Evolutionary conservation across 2,113 vertebrate genomes (phyloP).

Genomic region (Tenebrosternarchus preto): DNA sequence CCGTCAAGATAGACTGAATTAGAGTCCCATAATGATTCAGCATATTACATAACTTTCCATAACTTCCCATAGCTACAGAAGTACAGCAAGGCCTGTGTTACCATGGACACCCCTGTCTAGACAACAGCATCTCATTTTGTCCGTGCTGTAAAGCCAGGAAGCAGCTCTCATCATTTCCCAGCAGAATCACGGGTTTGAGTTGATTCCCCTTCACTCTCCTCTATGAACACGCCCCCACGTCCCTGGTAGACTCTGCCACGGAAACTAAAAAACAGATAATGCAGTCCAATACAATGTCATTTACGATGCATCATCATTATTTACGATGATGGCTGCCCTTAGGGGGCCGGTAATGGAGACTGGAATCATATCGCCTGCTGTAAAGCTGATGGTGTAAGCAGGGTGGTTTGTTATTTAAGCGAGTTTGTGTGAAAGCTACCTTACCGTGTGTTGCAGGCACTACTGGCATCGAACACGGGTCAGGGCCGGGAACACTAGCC

Average conservation of each 20-base stretch:
- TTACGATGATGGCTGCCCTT: conserved; percentile 28
- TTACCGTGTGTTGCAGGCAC: neutral
- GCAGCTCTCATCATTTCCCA: neutral
- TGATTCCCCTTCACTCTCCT: too few species aligned
- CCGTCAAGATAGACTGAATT: conserved; percentile 41
- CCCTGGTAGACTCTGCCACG: too few species aligned
- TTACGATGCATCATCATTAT: conserved; percentile 37
- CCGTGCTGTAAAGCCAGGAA: conserved; percentile 16
- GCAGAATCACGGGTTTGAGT: neutral
- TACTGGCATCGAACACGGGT: neutral
- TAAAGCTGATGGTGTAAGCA: conserved; percentile 34
- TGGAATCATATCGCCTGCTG: conserved; percentile 3
- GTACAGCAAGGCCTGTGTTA: conserved; percentile 13
- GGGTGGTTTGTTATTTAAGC: conserved; percentile 35
- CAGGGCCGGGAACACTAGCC: conserved; percentile 20
- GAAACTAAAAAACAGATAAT: neutral
- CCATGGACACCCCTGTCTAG: conserved; percentile 41
- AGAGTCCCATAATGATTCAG: conserved; percentile 29
- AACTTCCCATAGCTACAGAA: conserved; percentile 4
- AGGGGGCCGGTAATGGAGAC: neutral
- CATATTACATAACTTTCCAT: conserved; percentile 6
- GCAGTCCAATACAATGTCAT: conserved; percentile 18
- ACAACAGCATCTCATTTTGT: conserved; percentile 35
- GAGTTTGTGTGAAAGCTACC: conserved; percentile 16
- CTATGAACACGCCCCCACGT: neutral